Evolutionary conservation across 2,888 invertebrate species (phyloP).

Genomic region (Diadegma fenestrale): DNA sequence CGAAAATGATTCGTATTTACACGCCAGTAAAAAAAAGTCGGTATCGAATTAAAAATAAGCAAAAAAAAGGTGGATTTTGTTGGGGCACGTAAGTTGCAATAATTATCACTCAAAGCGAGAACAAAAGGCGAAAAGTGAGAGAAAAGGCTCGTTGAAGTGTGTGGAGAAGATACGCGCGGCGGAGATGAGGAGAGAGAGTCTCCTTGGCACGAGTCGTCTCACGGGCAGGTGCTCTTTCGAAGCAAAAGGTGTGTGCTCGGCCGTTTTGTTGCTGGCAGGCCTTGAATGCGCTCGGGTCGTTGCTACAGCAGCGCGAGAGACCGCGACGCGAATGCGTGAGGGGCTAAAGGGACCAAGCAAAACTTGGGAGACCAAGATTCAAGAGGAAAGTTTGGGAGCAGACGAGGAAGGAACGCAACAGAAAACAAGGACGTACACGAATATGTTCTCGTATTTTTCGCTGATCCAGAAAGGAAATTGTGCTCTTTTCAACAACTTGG

Average conservation of each 20-base stretch:
- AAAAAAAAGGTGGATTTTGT: neutral
- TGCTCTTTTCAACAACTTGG: conserved; percentile 33
- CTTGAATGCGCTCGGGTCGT: conserved; percentile 79
- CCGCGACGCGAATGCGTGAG: conserved; percentile 55
- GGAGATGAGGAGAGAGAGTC: conserved; percentile 2
- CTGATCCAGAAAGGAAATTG: conserved; percentile 71
- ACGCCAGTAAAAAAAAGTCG: neutral
- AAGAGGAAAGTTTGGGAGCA: conserved; percentile 12
- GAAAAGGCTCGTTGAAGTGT: neutral
- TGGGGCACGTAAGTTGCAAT: conserved; percentile 8
- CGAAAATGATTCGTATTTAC: conserved; percentile 5
- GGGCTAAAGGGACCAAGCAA: conserved; percentile 39
- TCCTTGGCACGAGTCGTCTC: conserved; percentile 51
- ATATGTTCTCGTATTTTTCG: conserved; percentile 44
- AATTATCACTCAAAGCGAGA: conserved; percentile 19
- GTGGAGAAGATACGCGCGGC: conserved; percentile 39
- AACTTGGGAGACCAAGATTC: neutral
- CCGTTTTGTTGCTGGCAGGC: conserved; percentile 74
- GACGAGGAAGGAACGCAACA: conserved; percentile 11
- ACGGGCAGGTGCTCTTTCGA: conserved; percentile 66
- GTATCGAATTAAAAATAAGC: neutral
- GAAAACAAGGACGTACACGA: conserved; percentile 16
- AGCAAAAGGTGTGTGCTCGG: conserved; percentile 74
- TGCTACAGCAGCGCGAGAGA: conserved; percentile 69
- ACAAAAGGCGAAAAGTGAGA: conserved; percentile 20